Percentiles rank a stretch among this genome's conserved stretches.
These are phyloP conservation scores for Pemphigus obesinymphae DNA, from an alignment of 1,140 invertebrate genomes.

Conservation along the genomic window DNA sequence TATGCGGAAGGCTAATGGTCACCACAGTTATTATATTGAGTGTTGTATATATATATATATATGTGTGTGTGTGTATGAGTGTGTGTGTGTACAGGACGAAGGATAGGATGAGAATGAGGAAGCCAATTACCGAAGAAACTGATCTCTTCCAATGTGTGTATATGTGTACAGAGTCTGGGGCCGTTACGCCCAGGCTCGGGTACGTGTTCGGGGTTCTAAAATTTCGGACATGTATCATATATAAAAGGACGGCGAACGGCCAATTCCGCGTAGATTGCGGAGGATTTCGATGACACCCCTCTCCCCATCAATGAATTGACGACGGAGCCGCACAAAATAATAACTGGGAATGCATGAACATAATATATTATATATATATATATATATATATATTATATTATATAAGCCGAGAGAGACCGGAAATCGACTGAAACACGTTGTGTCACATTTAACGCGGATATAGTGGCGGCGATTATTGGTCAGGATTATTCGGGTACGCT, in stretches of 20 bases:
- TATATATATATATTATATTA: neutral
- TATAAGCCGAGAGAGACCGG: conserved; percentile 29
- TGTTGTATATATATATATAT: neutral
- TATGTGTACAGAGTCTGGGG: too few relatives aligned
- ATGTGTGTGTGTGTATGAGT: too few relatives aligned
- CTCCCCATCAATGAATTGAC: neutral
- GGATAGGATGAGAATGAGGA: neutral
- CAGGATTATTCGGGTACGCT: conserved; percentile 9
- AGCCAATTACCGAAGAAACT: conserved; percentile 23
- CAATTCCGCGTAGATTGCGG: conserved; percentile 12
- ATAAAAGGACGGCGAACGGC: too few relatives aligned
- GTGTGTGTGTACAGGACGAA: too few relatives aligned
- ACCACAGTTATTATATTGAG: conserved; percentile 18
- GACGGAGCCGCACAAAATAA: conserved; percentile 31
- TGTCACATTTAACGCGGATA: conserved; percentile 39
- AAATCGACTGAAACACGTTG: conserved; percentile 34
- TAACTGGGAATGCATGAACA: too few relatives aligned
- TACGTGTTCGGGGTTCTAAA: conserved; percentile 32
- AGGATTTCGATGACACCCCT: conserved; percentile 25
- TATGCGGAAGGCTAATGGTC: conserved; percentile 7
- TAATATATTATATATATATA: too few relatives aligned
- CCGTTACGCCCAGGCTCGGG: neutral
- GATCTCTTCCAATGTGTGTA: too few relatives aligned
- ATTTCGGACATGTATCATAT: conserved; percentile 24
- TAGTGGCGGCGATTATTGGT: conserved; percentile 21